A percentile compares a stretch with the other conserved stretches of the same genome.
Conservation (phyloP, 1,140 invertebrate genomes). For the Sycophaga agraensis region DNA sequence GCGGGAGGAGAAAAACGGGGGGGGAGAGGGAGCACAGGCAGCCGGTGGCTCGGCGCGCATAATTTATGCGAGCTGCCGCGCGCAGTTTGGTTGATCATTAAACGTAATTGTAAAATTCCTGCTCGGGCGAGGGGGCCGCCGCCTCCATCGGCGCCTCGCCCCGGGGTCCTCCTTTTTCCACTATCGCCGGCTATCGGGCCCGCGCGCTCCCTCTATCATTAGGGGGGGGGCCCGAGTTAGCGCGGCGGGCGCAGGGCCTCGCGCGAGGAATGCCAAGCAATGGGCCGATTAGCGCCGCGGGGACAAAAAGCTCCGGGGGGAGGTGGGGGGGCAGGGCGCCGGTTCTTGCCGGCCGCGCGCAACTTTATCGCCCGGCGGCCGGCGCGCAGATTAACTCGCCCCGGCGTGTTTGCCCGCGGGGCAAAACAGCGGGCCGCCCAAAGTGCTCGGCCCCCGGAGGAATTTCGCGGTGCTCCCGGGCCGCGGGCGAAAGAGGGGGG, state of each 20-base stretch:
- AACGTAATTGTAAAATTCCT: conserved; percentile 33
- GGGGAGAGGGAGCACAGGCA: conserved; percentile 14
- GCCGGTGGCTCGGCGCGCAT: neutral
- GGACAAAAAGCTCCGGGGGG: conserved; percentile 29
- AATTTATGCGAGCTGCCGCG: conserved; percentile 26
- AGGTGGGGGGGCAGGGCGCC: neutral
- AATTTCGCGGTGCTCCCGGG: no score
- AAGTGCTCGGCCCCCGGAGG: no score
- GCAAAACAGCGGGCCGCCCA: no score
- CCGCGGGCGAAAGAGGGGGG: neutral
- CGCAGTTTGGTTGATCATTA: conserved; percentile 30
- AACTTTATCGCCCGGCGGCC: no score
- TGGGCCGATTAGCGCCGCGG: conserved; percentile 19
- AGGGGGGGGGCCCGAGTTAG: conserved; percentile 9
- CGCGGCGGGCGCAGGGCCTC: neutral
- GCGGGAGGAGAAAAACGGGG: conserved; percentile 20
- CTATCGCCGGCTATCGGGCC: conserved; percentile 25
- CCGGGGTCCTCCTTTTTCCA: neutral
- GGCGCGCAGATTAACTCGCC: no score
- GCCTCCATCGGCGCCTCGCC: neutral
- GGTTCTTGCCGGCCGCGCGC: neutral
- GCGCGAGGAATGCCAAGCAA: conserved; percentile 23
- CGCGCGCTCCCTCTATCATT: conserved; percentile 27
- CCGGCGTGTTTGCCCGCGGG: no score
- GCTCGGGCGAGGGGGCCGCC: neutral